Base-by-base conservation (phyloP, 2,797 vertebrate genomes). In the Malacoctenus gilli region DNA sequence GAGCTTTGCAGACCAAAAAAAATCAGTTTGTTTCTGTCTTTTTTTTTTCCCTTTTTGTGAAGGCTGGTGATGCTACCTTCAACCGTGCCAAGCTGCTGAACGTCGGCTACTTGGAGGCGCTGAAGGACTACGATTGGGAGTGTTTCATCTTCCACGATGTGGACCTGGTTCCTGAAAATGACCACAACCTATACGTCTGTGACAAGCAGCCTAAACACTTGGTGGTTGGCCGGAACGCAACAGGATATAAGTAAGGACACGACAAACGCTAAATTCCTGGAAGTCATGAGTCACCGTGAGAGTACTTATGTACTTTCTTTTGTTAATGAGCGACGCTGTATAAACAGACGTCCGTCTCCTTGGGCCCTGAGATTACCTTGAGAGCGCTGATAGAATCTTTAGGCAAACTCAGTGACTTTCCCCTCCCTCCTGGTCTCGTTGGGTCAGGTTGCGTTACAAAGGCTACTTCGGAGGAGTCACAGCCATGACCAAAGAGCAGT, bases 141-240 rank as follows among this genome's bases (percentile, higher is more conserved):
- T 99, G 97, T 67, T 98, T 99, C 69, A 90, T 99, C 78, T 96
- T 99, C 80, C 97, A 99, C 1, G 97, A 99, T 31, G 96, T 98
- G 62, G 97, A 99, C 77, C 85, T 99, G 64, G 86, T 99, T 64
- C 97, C 97, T 0, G 97, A 99, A 89, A 96, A 98, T 20, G 97
- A 99, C 84, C 87, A 89, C 52, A 99, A 99, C 80, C 83, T 94
- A 48, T 99, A 99, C 42, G 73, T 68, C 47, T 99, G 97, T 82
- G 94, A 92, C 42, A 75, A 79, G 3, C 93, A 98, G 75, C 97
- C 97, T 64, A 97, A 94, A 82, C 97, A 99, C 79, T 86, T 99
- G 69, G 97, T 99, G 56, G 97, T 99, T 30, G 97, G 96, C 43
- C 92, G 97, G 43, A 99, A 99, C 73, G 94, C 71, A 63, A 99